Evolutionary conservation across 2,113 vertebrate genomes (phyloP), one percentile per base, ranked within the genome.

Genomic region (Origma solitaria): DNA sequence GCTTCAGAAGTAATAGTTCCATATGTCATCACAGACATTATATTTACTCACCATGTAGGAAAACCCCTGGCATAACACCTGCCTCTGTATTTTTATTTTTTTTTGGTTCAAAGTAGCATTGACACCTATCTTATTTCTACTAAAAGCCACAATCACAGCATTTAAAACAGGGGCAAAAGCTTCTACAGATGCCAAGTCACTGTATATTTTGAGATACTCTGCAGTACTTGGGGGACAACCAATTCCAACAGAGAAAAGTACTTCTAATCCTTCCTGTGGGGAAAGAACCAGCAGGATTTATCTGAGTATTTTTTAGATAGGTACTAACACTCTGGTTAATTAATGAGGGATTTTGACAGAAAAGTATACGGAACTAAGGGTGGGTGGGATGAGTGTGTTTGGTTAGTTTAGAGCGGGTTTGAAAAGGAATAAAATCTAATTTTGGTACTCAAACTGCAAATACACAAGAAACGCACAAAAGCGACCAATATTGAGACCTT

Each of bases 401-500:
- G 7, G 10, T 47, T 70, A 44, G 33, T 56, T 85, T 31, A n/a
- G 31, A 50, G 35, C 6, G 1, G 13, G 45, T n/a, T 28, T 70
- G 40, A 57, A 6, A 82, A 44, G 38, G 9, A 75, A 61, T 33
- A 47, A 56, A 24, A 57, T 27, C 54, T 42, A 17, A 37, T 73
- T 86, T 92, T 37, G 50, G 9, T 50, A 78, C 11, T 71, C 42
- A 49, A 65, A 53, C 16, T 60, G 23, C 33, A 85, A 65, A 76
- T 35, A 50, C 2, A 6, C 8, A 60, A 57, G 31, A 66, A 62
- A 92, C 15, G 17, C 49, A 72, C 25, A n/a, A 20, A 88, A 28
- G 12, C 0, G 0, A 68, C 23, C 31, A 33, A 37, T 33, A 16
- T 0, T 21, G 47, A 84, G 47, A 33, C 33, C 19, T 65, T 28